phyloP scores from a whole-genome alignment of 2,797 vertebrate genomes.

The Rhinichthys osculus region DNA sequence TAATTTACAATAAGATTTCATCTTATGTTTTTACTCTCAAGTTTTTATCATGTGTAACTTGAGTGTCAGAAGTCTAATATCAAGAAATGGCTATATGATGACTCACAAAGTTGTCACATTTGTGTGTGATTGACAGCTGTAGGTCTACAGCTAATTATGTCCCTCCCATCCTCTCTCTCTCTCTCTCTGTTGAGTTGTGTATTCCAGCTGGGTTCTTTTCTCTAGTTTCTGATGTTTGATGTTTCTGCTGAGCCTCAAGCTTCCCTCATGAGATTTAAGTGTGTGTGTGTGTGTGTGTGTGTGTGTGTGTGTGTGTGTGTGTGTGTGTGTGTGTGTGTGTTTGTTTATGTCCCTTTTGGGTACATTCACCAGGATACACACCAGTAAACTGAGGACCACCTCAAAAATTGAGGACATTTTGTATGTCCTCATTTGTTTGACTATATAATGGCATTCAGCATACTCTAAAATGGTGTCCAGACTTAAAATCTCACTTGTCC shows the following conservation, averaged over 20 bases:
- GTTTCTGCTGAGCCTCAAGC: slow-evolving; percentile 82
- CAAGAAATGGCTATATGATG: not conserved
- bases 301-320: slow-evolving; percentile 23
- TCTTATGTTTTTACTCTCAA: not conserved
- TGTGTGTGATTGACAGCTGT: slow-evolving; percentile 23
- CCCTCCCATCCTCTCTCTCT: not conserved
- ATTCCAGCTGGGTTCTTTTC: slow-evolving; percentile 85
- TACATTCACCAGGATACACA: too few species aligned
- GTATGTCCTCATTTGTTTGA: too few species aligned
- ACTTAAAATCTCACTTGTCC: too few species aligned
- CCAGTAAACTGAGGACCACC: too few species aligned
- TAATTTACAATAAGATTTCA: not conserved
- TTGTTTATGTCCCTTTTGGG: too few species aligned
- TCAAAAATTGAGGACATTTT: too few species aligned
- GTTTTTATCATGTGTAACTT: not conserved
- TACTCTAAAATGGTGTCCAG: too few species aligned
- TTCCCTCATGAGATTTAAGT: slow-evolving; percentile 71
- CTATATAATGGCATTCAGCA: too few species aligned
- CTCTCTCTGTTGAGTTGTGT: slow-evolving; percentile 79
- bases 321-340: slow-evolving; percentile 24
- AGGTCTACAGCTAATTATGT: slow-evolving; percentile 3
- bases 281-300: slow-evolving; percentile 17
- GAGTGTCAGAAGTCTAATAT: not conserved
- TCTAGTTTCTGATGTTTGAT: slow-evolving; percentile 78
- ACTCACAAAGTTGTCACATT: not conserved